Evolutionary conservation across 2,797 vertebrate species (phyloP).

Genomic region (Sebastes goodei): DNA sequence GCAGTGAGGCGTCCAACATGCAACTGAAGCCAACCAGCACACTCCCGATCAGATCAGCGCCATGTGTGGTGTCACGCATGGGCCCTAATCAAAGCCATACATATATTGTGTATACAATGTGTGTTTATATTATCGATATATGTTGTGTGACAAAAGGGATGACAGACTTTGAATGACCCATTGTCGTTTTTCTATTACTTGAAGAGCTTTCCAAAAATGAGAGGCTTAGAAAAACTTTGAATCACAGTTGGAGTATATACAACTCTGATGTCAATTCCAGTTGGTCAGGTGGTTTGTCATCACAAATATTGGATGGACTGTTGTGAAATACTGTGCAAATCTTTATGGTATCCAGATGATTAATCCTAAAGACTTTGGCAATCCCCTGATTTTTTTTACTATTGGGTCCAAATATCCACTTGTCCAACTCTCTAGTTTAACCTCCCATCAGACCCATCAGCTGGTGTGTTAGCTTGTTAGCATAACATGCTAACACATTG

Average conservation of each 20-base stretch:
- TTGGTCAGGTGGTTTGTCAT: neutral
- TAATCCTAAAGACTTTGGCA: neutral
- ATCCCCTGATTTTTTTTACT: neutral
- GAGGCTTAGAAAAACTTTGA: neutral
- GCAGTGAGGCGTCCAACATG: constrained; percentile 59
- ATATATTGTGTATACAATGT: neutral
- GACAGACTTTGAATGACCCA: neutral
- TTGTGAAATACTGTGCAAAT: neutral
- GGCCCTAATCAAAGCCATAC: constrained; percentile 69
- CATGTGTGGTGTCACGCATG: constrained; percentile 69
- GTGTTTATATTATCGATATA: neutral
- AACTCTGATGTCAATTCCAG: neutral
- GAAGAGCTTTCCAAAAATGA: neutral
- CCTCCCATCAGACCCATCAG: neutral
- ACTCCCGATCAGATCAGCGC: constrained; percentile 72
- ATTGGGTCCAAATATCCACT: neutral
- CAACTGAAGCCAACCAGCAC: constrained; percentile 63
- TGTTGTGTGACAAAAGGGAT: neutral
- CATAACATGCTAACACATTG: neutral
- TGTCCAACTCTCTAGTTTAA: neutral
- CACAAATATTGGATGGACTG: neutral
- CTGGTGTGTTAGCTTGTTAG: neutral
- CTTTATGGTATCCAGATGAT: neutral
- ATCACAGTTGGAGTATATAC: neutral
- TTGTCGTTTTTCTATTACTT: neutral